A percentile compares a stretch with the other conserved stretches of the same genome.
Conservation (phyloP, 2,113 vertebrate species). For the Calidris pugnax region DNA sequence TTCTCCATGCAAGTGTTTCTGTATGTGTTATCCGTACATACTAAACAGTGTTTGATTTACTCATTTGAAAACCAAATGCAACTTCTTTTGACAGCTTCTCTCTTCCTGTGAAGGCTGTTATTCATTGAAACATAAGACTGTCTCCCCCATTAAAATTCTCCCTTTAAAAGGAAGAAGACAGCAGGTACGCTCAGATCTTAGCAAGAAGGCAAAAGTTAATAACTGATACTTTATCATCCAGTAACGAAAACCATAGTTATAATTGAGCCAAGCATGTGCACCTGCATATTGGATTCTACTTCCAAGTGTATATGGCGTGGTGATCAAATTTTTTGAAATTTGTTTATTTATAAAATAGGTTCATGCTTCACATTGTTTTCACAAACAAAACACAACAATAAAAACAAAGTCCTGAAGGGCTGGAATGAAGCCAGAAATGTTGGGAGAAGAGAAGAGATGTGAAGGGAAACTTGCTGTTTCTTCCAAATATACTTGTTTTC, state of each 20-base stretch:
- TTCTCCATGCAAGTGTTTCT: not conserved
- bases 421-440: not conserved
- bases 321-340: not conserved
- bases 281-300: not conserved
- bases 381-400: not conserved
- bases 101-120: conserved; percentile 21
- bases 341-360: not conserved
- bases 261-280: not conserved
- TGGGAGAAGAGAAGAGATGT: not conserved
- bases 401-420: not conserved
- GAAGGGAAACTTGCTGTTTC: not conserved
- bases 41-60: not conserved
- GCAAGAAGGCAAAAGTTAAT: not conserved
- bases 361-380: not conserved
- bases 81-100: not conserved
- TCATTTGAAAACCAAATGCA: not conserved
- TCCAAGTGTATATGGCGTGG: not conserved
- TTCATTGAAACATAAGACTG: not conserved
- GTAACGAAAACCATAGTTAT: not conserved
- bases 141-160: not conserved
- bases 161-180: not conserved
- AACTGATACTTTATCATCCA: not conserved
- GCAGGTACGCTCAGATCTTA: not conserved
- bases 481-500: not conserved
- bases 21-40: not conserved